These are phyloP conservation scores for Drosophila erecta DNA, from an alignment of 1,140 invertebrate species.

Conservation along the genomic window DNA sequence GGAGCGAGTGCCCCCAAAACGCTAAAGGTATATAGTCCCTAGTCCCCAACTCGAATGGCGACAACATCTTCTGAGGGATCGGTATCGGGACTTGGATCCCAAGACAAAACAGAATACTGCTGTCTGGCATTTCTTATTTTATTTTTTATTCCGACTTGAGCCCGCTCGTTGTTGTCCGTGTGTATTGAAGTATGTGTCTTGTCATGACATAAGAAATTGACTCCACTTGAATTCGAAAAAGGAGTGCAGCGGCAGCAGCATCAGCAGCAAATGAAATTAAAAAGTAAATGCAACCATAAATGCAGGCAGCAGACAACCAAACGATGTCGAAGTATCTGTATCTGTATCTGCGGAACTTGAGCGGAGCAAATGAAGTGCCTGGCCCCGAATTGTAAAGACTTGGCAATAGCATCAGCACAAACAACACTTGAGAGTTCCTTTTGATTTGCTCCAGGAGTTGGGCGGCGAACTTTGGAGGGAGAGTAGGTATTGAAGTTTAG, in stretches of 20 bases:
- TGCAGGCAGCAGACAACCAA: constrained; percentile 55
- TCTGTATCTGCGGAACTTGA: constrained; percentile 33
- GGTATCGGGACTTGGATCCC: constrained; percentile 15
- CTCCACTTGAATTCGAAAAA: constrained; percentile 82
- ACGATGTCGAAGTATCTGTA: constrained; percentile 42
- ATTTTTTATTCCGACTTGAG: constrained; percentile 64
- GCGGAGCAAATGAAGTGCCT: constrained; percentile 55
- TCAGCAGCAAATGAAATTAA: constrained; percentile 73
- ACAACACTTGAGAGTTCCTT: constrained; percentile 41
- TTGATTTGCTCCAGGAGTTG: constrained; percentile 42
- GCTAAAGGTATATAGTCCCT: constrained; percentile 25
- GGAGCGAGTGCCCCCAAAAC: constrained; percentile 38
- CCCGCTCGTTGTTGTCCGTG: constrained; percentile 29
- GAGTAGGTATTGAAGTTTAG: constrained; percentile 24
- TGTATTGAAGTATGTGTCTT: constrained; percentile 66
- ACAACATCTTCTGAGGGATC: constrained; percentile 48
- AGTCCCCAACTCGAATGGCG: constrained; percentile 48
- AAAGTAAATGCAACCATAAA: constrained; percentile 81
- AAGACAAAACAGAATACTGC: constrained; percentile 50
- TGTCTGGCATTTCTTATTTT: constrained; percentile 60
- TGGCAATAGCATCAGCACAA: constrained; percentile 26
- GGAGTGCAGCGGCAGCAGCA: constrained; percentile 64
- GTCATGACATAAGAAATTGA: constrained; percentile 83
- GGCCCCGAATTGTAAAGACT: constrained; percentile 55
- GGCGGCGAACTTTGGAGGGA: background rate